phyloP scores from a whole-genome alignment of 2,797 vertebrate genomes.

The Apogon talboti region DNA sequence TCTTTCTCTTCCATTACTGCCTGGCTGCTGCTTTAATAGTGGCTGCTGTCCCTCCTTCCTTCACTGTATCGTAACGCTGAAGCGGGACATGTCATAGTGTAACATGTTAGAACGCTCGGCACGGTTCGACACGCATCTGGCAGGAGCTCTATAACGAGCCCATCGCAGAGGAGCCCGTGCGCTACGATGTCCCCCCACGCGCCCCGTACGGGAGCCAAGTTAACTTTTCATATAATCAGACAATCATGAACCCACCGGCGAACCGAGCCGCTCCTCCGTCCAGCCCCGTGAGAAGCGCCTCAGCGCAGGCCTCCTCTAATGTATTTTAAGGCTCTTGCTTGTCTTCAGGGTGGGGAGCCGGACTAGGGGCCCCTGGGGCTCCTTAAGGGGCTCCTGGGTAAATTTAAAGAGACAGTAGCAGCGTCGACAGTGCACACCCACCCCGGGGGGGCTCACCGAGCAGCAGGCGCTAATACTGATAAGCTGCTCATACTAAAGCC shows the following conservation, averaged over 20 bases:
- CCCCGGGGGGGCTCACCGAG: conserved; percentile 58
- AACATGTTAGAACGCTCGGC: conserved; percentile 47
- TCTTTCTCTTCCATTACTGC: conserved; percentile 81
- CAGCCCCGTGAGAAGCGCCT: conserved; percentile 50
- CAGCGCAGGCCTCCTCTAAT: conserved; percentile 78
- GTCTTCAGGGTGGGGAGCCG: conserved; percentile 93
- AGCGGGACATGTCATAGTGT: conserved; percentile 64
- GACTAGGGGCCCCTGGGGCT: conserved; percentile 97
- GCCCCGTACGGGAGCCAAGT: conserved; percentile 77
- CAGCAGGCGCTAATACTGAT: conserved; percentile 57
- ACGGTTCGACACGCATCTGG: conserved; percentile 70
- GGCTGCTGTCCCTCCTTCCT: conserved; percentile 51
- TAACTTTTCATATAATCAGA: conserved; percentile 81
- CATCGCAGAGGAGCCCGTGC: conserved; percentile 60
- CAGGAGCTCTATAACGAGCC: conserved; percentile 61
- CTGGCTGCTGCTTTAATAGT: conserved; percentile 44
- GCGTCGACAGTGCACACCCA: conserved; percentile 70
- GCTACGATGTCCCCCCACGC: conserved; percentile 61
- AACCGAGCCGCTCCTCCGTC: conserved; percentile 29
- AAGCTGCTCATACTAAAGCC: conserved; percentile 56
- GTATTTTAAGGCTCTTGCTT: conserved; percentile 85
- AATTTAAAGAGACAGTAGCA: conserved; percentile 97
- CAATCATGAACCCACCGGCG: conserved; percentile 30
- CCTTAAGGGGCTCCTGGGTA: conserved; percentile 99
- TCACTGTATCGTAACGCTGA: conserved; percentile 46